Conservation (phyloP, 2,888 invertebrate species). For the Eudasyphora cyanicolor region DNA sequence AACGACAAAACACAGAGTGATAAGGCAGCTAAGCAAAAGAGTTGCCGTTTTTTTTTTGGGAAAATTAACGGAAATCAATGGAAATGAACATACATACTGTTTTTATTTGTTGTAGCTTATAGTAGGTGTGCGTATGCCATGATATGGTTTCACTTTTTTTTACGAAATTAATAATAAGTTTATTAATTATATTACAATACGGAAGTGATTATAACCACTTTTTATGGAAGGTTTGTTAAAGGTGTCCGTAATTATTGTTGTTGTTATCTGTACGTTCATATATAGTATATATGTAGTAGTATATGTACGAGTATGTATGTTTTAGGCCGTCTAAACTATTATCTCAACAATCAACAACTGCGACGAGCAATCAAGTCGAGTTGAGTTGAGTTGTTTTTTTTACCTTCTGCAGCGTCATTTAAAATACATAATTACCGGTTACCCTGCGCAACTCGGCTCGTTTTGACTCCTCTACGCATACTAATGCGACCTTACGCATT, state of each 20-base stretch:
- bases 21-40: neutral
- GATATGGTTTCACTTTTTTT: constrained; percentile 10
- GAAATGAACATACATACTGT: neutral
- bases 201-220: constrained; percentile 31
- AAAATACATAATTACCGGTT: constrained; percentile 52
- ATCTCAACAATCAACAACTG: constrained; percentile 1
- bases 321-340: neutral
- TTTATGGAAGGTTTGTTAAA: neutral
- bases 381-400: constrained; percentile 65
- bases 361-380: neutral
- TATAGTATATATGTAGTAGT: too few relatives aligned
- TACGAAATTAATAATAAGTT: neutral
- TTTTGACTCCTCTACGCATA: constrained; percentile 46
- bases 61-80: neutral
- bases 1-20: neutral
- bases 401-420: constrained; percentile 57
- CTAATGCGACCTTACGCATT: constrained; percentile 56
- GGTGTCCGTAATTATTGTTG: neutral
- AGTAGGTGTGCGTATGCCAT: neutral
- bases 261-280: neutral
- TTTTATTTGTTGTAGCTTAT: neutral
- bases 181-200: constrained; percentile 26
- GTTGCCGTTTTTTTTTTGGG: neutral
- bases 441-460: too few relatives aligned
- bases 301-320: neutral